Evolutionary conservation across 1,140 invertebrate genomes (phyloP).

Genomic region (Nylanderia fulva): DNA sequence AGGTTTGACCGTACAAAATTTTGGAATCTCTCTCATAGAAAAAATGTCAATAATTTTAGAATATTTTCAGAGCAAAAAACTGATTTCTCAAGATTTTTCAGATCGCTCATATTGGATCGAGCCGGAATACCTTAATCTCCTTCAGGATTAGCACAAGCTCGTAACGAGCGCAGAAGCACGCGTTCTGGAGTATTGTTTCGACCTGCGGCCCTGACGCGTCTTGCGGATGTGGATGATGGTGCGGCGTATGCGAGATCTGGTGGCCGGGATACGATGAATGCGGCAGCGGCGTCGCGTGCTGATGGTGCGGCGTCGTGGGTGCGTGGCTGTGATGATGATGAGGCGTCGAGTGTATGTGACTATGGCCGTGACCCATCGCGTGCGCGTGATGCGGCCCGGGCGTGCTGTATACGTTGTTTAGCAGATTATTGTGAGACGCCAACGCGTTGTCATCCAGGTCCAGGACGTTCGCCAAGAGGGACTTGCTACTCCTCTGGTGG

Average conservation of each 20-base stretch:
- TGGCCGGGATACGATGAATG: constrained; percentile 82
- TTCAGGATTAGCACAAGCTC: constrained; percentile 97
- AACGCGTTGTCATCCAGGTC: constrained; percentile 93
- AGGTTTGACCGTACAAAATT: background rate
- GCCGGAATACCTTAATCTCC: constrained; percentile 93
- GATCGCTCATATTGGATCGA: background rate
- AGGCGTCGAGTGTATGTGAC: constrained; percentile 83
- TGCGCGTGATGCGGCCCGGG: constrained; percentile 83
- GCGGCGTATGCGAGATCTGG: constrained; percentile 84
- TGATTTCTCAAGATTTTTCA: background rate
- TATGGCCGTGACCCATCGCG: constrained; percentile 81
- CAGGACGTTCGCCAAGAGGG: constrained; percentile 97
- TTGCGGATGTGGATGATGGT: constrained; percentile 85
- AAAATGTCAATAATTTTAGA: constrained; percentile 8
- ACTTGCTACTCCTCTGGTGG: constrained; percentile 92
- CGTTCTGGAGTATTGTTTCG: constrained; percentile 87
- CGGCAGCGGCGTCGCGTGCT: constrained; percentile 81
- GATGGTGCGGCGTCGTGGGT: constrained; percentile 83
- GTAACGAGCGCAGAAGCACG: constrained; percentile 92
- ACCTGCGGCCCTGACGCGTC: constrained; percentile 85
- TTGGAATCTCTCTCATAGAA: background rate
- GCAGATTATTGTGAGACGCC: constrained; percentile 84
- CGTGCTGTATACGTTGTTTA: constrained; percentile 85
- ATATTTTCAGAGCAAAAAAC: background rate
- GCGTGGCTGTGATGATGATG: constrained; percentile 84